phyloP scores from a whole-genome alignment of 2,888 invertebrate genomes.

The Argyresthia albistria region DNA sequence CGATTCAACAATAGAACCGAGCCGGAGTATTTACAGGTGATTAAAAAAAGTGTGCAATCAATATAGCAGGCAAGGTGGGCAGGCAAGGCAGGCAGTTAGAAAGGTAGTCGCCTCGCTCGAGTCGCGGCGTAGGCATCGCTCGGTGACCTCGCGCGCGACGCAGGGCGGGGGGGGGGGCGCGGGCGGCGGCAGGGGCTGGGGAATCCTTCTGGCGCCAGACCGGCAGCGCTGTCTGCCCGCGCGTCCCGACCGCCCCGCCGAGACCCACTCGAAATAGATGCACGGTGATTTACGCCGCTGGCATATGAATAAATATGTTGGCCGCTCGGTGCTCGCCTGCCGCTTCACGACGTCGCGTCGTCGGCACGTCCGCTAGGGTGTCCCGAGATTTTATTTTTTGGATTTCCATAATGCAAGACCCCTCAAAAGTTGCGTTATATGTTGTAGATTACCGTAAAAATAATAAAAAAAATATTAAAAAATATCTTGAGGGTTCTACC shows the following conservation, averaged over 20 bases:
- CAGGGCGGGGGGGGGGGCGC: constrained; percentile 18
- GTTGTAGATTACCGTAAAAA: too few species aligned
- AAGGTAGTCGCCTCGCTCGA: not conserved
- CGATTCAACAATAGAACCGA: too few species aligned
- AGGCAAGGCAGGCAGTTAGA: constrained; percentile 1
- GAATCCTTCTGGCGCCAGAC: constrained; percentile 74
- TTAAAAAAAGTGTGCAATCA: constrained; percentile 2
- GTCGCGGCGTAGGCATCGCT: not conserved
- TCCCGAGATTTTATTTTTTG: too few species aligned
- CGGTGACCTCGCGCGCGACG: not conserved
- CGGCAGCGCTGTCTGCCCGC: constrained; percentile 64
- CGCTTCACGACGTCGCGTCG: constrained; percentile 17
- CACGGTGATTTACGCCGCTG: constrained; percentile 70
- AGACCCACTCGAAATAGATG: constrained; percentile 66
- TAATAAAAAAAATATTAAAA: too few species aligned
- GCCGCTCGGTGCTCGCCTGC: constrained; percentile 47
- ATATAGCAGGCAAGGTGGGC: not conserved
- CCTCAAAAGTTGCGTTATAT: too few species aligned
- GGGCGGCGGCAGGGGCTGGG: constrained; percentile 60
- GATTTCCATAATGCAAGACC: too few species aligned
- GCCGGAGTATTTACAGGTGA: too few species aligned
- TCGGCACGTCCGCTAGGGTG: constrained; percentile 64
- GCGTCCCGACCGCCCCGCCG: constrained; percentile 41
- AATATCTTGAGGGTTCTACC: too few species aligned
- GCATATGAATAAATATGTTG: constrained; percentile 67